These are phyloP conservation scores for Pocota personata DNA, from an alignment of 2,888 invertebrate genomes.

Conservation along the genomic window DNA sequence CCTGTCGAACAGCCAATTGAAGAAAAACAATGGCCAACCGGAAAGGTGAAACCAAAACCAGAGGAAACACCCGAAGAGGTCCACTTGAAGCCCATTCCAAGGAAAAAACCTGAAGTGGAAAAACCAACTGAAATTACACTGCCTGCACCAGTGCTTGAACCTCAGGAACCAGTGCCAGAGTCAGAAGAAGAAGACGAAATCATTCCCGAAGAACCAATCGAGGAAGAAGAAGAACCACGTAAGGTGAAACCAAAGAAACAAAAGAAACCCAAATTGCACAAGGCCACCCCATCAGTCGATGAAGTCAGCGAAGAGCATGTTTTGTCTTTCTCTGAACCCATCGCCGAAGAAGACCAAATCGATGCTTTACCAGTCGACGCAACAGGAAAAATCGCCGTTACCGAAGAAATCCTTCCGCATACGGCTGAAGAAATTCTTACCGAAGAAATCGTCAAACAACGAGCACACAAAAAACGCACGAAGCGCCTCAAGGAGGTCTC, in stretches of 20 bases:
- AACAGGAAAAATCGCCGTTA: slow-evolving; percentile 79
- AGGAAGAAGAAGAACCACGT: slow-evolving; percentile 81
- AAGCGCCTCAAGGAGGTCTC: slow-evolving; percentile 80
- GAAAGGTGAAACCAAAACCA: slow-evolving; percentile 82
- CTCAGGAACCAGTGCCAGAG: slow-evolving; percentile 78
- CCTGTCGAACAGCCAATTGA: slow-evolving; percentile 79
- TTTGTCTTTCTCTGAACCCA: slow-evolving; percentile 80
- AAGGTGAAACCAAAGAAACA: slow-evolving; percentile 82
- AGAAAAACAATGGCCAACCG: slow-evolving; percentile 81
- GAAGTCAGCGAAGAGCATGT: slow-evolving; percentile 81
- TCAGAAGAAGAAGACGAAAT: slow-evolving; percentile 78
- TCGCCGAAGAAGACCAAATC: slow-evolving; percentile 80
- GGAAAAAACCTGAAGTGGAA: slow-evolving; percentile 78
- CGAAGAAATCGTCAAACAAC: slow-evolving; percentile 79
- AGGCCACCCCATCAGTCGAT: slow-evolving; percentile 80
- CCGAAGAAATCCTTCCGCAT: slow-evolving; percentile 79
- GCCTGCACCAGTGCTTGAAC: slow-evolving; percentile 77
- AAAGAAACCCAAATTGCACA: slow-evolving; percentile 80
- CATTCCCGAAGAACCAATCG: slow-evolving; percentile 76
- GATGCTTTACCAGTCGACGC: slow-evolving; percentile 79
- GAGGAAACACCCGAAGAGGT: slow-evolving; percentile 83
- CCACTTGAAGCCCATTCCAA: slow-evolving; percentile 81
- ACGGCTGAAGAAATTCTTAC: slow-evolving; percentile 77
- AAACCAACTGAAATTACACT: slow-evolving; percentile 77
- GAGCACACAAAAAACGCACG: slow-evolving; percentile 81